Base-by-base conservation (phyloP, 2,888 invertebrate genomes). In the Agonum fuliginosum region DNA sequence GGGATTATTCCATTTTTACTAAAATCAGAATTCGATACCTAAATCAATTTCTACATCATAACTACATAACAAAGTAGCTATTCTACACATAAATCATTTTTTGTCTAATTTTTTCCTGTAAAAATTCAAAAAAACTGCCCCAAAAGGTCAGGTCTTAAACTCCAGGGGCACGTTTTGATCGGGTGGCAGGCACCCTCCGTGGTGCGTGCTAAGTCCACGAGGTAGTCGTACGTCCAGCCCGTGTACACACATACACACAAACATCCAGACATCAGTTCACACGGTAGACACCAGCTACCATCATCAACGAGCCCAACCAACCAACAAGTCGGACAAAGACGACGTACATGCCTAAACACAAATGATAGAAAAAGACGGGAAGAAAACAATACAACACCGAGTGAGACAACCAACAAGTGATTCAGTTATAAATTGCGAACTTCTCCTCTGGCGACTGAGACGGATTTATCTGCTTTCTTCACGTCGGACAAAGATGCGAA, bases 81-180 rank as follows among this genome's bases (percentile, higher is more conserved):
- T n/a, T n/a, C n/a, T n/a, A n/a, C n/a, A n/a, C n/a, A n/a, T n/a
- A n/a, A n/a, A n/a, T n/a, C n/a, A n/a, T n/a, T n/a, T n/a, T n/a
- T n/a, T n/a, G n/a, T n/a, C n/a, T n/a, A n/a, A n/a, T n/a, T n/a
- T n/a, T n/a, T n/a, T 14, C 46, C 46, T 14, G 14, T 14, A 46
- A 46, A 48, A 48, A 48, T 10, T 20, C 19, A n/a, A n/a, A n/a
- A n/a, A n/a, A n/a, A n/a, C 17, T 19, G 10, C n/a, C 6, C 5
- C 10, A 48, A 48, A 48, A 48, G 19, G 19, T 48, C 19, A 19
- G 48, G 19, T n/a, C n/a, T n/a, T 12, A 27, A 54, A 54, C 22
- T 54, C 12, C 48, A 1, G 3, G 54, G 54, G 54, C 54, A 54
- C 54, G 54, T 12, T 54, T 54, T 14, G 54, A 27, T 54, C 51